Conservation (phyloP, 1,140 invertebrate species). For the Oreohelix idahoensis region DNA sequence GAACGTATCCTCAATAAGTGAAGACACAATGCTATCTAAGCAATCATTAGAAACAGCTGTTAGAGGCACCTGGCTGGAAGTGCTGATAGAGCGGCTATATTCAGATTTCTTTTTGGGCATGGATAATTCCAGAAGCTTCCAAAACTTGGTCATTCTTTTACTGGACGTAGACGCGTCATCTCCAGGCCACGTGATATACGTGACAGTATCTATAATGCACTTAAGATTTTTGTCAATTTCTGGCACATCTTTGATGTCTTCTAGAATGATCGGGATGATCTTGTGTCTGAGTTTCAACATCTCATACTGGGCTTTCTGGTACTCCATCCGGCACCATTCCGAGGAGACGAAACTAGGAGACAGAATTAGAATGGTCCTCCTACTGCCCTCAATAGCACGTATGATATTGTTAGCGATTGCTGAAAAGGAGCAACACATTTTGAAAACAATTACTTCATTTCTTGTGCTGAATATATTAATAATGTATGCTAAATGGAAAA, state of each 20-base stretch:
- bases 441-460: too few species aligned
- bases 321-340: slow-evolving; percentile 69
- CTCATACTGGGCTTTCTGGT: slow-evolving; percentile 69
- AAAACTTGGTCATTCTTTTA: slow-evolving; percentile 57
- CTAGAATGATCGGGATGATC: slow-evolving; percentile 67
- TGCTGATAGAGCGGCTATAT: slow-evolving; percentile 22
- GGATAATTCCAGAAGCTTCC: slow-evolving; percentile 60
- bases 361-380: slow-evolving; percentile 66
- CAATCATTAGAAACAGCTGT: slow-evolving; percentile 25
- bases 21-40: slow-evolving; percentile 21
- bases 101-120: slow-evolving; percentile 62
- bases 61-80: slow-evolving; percentile 43
- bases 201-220: slow-evolving; percentile 63
- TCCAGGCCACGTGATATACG: slow-evolving; percentile 65
- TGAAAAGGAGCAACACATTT: slow-evolving; percentile 45
- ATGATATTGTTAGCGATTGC: slow-evolving; percentile 71
- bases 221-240: slow-evolving; percentile 60
- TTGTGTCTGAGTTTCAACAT: slow-evolving; percentile 68
- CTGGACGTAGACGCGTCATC: slow-evolving; percentile 42
- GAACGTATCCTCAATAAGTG: not conserved
- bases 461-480: too few species aligned
- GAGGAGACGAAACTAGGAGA: slow-evolving; percentile 63
- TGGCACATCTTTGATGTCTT: slow-evolving; percentile 53
- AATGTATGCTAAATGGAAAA: too few species aligned
- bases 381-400: slow-evolving; percentile 63